phyloP scores from a whole-genome alignment of 2,797 vertebrate species.

The Sebastes matsubarae region DNA sequence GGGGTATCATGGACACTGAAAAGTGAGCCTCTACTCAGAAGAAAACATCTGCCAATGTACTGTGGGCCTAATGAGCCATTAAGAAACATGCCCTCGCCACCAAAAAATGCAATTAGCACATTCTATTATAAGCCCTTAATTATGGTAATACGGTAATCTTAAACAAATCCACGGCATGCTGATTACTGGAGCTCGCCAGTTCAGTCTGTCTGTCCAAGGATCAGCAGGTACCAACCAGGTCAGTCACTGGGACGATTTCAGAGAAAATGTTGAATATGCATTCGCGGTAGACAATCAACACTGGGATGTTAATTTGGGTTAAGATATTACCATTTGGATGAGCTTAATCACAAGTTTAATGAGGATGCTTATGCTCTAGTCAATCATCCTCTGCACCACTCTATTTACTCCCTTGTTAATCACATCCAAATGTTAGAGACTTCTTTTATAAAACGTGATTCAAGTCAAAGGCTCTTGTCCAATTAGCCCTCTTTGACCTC shows the following conservation, averaged over 20 bases:
- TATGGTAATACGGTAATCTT: slow-evolving; percentile 86
- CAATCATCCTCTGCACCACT: slow-evolving; percentile 56
- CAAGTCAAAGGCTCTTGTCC: slow-evolving; percentile 75
- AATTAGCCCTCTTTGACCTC: slow-evolving; percentile 78
- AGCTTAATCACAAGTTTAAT: slow-evolving; percentile 74
- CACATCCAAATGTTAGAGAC: slow-evolving; percentile 70
- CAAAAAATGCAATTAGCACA: slow-evolving; percentile 89
- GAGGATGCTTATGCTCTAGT: slow-evolving; percentile 73
- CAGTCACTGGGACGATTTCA: slow-evolving; percentile 80
- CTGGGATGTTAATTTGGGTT: slow-evolving; percentile 74
- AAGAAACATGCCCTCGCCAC: slow-evolving; percentile 84
- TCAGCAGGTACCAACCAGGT: slow-evolving; percentile 81
- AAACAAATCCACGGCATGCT: slow-evolving; percentile 86
- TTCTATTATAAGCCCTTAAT: slow-evolving; percentile 88
- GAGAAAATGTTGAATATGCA: slow-evolving; percentile 81
- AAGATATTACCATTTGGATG: slow-evolving; percentile 77
- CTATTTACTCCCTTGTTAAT: slow-evolving; percentile 67
- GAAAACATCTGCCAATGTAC: slow-evolving; percentile 86
- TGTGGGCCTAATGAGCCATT: slow-evolving; percentile 86
- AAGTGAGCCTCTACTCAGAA: slow-evolving; percentile 69
- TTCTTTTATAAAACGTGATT: slow-evolving; percentile 70
- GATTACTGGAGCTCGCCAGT: slow-evolving; percentile 79
- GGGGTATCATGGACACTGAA: slow-evolving; percentile 64
- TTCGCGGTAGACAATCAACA: slow-evolving; percentile 69
- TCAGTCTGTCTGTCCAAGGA: slow-evolving; percentile 79